Percentiles rank a stretch among this genome's conserved stretches.
phyloP scores from a whole-genome alignment of 2,888 invertebrate species.

The Coleophora deauratella region DNA sequence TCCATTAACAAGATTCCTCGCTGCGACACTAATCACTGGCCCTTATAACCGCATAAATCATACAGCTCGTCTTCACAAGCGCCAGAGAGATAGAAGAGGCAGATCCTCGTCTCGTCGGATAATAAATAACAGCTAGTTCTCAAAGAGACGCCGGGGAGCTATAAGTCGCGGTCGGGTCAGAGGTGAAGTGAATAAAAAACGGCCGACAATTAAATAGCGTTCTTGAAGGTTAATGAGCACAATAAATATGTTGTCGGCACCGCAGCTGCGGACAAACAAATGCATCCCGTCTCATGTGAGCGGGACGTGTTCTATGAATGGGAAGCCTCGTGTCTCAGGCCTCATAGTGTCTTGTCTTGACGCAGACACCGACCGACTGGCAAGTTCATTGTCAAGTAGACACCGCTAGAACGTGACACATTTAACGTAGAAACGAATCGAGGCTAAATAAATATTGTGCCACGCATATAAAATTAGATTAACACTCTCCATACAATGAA shows the following conservation, averaged over 20 bases:
- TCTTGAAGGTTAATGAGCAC: conserved; percentile 74
- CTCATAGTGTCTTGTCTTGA: neutral
- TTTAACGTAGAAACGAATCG: conserved; percentile 35
- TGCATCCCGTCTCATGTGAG: conserved; percentile 65
- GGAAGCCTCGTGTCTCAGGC: conserved; percentile 18
- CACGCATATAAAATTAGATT: conserved; percentile 26
- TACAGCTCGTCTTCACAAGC: conserved; percentile 56
- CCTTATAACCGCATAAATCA: conserved; percentile 66
- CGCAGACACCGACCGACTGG: conserved; percentile 36
- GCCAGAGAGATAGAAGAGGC: conserved; percentile 68
- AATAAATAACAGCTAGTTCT: conserved; percentile 71
- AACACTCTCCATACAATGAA: conserved; percentile 19
- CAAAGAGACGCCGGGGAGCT: conserved; percentile 68
- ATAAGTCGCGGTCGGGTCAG: conserved; percentile 70
- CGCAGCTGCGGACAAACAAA: conserved; percentile 71
- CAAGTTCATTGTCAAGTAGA: conserved; percentile 52
- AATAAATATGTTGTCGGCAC: conserved; percentile 74
- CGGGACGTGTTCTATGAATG: conserved; percentile 32
- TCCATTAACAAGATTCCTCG: conserved; percentile 26
- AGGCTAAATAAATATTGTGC: conserved; percentile 39
- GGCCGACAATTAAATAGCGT: conserved; percentile 74
- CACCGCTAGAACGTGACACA: conserved; percentile 45
- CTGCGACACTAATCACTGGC: conserved; percentile 55
- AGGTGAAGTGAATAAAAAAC: conserved; percentile 74
- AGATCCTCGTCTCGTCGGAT: conserved; percentile 56